Base-by-base conservation (phyloP, 2,113 vertebrate species). In the Poeciliopsis prolifica region DNA sequence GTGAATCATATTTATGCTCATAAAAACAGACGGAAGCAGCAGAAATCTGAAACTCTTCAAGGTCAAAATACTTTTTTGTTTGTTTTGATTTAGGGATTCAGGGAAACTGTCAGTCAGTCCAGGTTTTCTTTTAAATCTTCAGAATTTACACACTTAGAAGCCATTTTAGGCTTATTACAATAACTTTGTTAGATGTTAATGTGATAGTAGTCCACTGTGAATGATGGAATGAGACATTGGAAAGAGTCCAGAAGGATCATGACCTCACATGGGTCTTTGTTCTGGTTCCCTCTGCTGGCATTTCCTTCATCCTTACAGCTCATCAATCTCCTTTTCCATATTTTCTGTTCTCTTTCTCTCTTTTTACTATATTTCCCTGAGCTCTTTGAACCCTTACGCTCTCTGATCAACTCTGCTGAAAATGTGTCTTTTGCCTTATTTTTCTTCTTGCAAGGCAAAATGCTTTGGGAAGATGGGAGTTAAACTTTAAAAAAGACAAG, bases 231-330 rank as follows among this genome's bases (percentile, higher is more conserved):
- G 44, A 48, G 80, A 82, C 84, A 79, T 72, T 80, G 84, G 74
- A 35, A 10, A 79, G 77, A 82, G 79, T 84, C 42, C 63, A 1
- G 31, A 37, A 58, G 85, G 83, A 89, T 91, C 70, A 28, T 10
- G 75, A 88, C 88, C 86, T 87, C 86, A 69, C 15, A 30, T 60
- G 62, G 28, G 75, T 77, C 86, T 83, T 84, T 83, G 76, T 89
- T 75, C 77, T 79, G 29, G 33, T 82, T 68, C 75, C 65, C 62
- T 80, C 65, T 6, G 71, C 77, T 86, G n/a, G 4, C 42, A 54
- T 84, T 75, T 80, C 65, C 82, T 65, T 78, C 67, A 77, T 67
- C 79, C 82, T 81, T 70, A 4, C 67, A 70, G 65, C 70, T 70
- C 62, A 86, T 86, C 62, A 75, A 88, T 80, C 75, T 73, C 63